These are phyloP conservation scores for Drosophila dunni DNA, from an alignment of 1,140 invertebrate genomes.

Conservation along the genomic window DNA sequence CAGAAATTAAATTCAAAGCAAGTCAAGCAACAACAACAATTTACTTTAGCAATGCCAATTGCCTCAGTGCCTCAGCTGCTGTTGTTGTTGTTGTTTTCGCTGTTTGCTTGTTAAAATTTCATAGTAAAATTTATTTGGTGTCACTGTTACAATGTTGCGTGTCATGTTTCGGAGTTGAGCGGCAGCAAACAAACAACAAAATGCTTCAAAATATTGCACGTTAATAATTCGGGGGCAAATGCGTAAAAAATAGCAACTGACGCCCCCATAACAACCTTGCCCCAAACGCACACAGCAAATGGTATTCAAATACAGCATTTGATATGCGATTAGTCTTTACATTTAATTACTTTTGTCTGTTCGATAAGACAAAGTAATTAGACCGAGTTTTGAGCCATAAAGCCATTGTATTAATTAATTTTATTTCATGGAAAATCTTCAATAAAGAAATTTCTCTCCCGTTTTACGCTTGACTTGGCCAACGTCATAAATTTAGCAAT, in stretches of 20 bases:
- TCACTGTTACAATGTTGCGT: conserved; percentile 71
- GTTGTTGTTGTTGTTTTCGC: conserved; percentile 28
- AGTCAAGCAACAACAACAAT: conserved; percentile 51
- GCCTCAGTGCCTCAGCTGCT: conserved; percentile 27
- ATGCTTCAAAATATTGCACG: conserved; percentile 15
- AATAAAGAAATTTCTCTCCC: conserved; percentile 9
- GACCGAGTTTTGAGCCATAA: not conserved
- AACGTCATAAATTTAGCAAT: conserved; percentile 62
- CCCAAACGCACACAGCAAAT: not conserved
- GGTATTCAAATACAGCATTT: conserved; percentile 30
- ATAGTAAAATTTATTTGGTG: conserved; percentile 67
- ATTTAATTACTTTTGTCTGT: conserved; percentile 5
- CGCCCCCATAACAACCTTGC: conserved; percentile 19
- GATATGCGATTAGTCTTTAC: conserved; percentile 57
- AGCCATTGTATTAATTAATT: not conserved
- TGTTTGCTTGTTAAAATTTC: conserved; percentile 49
- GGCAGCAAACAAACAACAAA: conserved; percentile 5
- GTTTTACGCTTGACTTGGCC: conserved; percentile 10
- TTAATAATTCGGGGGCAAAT: conserved; percentile 38
- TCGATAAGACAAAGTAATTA: not conserved
- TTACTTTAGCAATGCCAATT: conserved; percentile 54
- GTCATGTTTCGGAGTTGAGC: conserved; percentile 49
- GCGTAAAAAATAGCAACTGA: conserved; percentile 39
- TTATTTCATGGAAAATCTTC: no score
- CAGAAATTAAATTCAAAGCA: conserved; percentile 65